These are phyloP conservation scores for Tretioscincus oriximinensis DNA, from an alignment of 2,113 vertebrate genomes.

Conservation along the genomic window DNA sequence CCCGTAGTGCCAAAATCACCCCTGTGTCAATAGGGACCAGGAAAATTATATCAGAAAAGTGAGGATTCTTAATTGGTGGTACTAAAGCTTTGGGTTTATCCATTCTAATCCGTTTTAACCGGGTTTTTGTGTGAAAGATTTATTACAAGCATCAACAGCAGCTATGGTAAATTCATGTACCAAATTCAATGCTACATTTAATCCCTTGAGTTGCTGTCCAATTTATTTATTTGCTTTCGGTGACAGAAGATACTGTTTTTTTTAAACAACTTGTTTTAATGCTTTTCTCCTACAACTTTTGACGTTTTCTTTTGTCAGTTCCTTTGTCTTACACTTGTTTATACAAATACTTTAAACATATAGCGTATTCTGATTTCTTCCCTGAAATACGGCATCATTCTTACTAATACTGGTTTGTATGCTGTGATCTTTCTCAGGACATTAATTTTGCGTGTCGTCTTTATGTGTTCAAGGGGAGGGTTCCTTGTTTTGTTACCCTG, in stretches of 20 bases:
- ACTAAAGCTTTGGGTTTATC: constrained; percentile 8
- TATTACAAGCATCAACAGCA: constrained; percentile 2
- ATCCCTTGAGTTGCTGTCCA: constrained; percentile 32
- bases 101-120: neutral
- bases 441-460: constrained; percentile 44
- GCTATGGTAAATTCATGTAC: constrained; percentile 20
- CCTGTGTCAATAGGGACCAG: neutral
- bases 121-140: constrained; percentile 27
- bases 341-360: neutral
- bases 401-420: constrained; percentile 43
- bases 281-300: neutral
- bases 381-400: neutral
- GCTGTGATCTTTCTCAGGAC: constrained; percentile 62
- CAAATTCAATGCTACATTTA: neutral
- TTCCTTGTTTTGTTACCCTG: neutral
- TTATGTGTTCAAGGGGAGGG: constrained; percentile 42
- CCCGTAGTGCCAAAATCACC: constrained; percentile 15
- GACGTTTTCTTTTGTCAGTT: too few relatives aligned
- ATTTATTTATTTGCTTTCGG: neutral
- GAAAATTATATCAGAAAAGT: constrained; percentile 21
- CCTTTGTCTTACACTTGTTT: constrained; percentile 1
- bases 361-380: neutral
- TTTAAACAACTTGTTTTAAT: constrained; percentile 9
- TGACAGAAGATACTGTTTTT: constrained; percentile 28
- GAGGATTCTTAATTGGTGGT: neutral